Conservation (phyloP, 1,140 invertebrate species). For the Magallana ariakensis region DNA sequence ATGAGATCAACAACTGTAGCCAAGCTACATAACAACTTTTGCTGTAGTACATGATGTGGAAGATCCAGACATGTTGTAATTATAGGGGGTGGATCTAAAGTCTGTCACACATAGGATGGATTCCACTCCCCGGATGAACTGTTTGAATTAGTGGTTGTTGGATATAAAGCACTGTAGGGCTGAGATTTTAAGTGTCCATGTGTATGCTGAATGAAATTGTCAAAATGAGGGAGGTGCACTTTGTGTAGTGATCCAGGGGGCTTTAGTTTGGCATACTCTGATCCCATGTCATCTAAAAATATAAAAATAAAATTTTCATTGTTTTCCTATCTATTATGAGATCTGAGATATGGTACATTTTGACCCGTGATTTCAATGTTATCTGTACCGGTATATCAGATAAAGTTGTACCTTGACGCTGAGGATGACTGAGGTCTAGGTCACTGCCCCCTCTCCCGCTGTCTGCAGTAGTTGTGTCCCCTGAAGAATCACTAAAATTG, state of each 20-base stretch:
- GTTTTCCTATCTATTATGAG: too few species aligned
- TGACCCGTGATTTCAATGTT: too few species aligned
- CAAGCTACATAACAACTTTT: background rate
- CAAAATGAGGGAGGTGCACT: constrained; percentile 26
- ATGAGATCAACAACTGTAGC: background rate
- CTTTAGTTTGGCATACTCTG: constrained; percentile 20
- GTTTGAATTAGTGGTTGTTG: background rate
- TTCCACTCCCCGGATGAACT: background rate
- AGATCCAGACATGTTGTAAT: background rate
- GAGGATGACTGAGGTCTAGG: constrained; percentile 60
- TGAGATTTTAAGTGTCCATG: constrained; percentile 24
- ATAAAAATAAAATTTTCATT: background rate
- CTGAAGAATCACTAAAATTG: constrained; percentile 71
- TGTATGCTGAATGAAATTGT: constrained; percentile 25
- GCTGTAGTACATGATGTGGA: background rate
- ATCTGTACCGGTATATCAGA: too few species aligned
- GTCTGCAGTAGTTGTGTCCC: constrained; percentile 70
- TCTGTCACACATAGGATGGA: constrained; percentile 12
- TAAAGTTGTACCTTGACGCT: background rate
- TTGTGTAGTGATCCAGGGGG: constrained; percentile 2
- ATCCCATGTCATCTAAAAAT: background rate
- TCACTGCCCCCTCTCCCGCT: constrained; percentile 73
- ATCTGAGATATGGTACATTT: too few species aligned
- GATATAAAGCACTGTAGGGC: constrained; percentile 7
- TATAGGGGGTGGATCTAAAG: background rate